These are phyloP conservation scores for Allolobophora icterica DNA, from an alignment of 2,888 invertebrate genomes.

Conservation along the genomic window DNA sequence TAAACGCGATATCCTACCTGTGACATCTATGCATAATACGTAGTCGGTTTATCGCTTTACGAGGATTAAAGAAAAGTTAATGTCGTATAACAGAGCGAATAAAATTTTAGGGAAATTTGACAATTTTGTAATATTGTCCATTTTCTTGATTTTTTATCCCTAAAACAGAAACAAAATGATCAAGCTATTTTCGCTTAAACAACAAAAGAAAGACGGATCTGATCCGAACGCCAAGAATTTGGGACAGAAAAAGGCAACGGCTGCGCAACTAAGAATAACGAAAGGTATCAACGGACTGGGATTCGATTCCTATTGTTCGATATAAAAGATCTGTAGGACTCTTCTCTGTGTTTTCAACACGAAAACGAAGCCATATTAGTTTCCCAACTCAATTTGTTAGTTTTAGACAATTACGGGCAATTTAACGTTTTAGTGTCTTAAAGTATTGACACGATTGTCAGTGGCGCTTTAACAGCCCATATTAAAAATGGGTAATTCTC, in stretches of 20 bases:
- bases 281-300: constrained; percentile 76
- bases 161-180: constrained; percentile 74
- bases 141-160: not conserved
- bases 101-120: constrained; percentile 1
- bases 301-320: not conserved
- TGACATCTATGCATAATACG: not conserved
- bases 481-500: no score
- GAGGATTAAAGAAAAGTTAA: constrained; percentile 17
- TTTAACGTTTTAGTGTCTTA: not conserved
- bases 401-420: not conserved
- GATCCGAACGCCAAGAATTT: constrained; percentile 45
- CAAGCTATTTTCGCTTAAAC: constrained; percentile 95
- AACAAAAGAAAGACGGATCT: constrained; percentile 90
- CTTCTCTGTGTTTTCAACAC: not conserved
- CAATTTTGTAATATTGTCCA: not conserved
- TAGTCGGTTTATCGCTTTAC: not conserved
- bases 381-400: not conserved
- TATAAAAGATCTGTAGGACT: not conserved
- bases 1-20: not conserved
- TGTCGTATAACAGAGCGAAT: not conserved
- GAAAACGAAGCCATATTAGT: not conserved
- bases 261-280: constrained; percentile 94
- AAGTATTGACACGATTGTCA: not conserved
- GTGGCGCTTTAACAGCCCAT: no score
- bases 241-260: constrained; percentile 81